Base-by-base conservation (phyloP, 2,797 vertebrate genomes). In the Aphelocoma californica region DNA sequence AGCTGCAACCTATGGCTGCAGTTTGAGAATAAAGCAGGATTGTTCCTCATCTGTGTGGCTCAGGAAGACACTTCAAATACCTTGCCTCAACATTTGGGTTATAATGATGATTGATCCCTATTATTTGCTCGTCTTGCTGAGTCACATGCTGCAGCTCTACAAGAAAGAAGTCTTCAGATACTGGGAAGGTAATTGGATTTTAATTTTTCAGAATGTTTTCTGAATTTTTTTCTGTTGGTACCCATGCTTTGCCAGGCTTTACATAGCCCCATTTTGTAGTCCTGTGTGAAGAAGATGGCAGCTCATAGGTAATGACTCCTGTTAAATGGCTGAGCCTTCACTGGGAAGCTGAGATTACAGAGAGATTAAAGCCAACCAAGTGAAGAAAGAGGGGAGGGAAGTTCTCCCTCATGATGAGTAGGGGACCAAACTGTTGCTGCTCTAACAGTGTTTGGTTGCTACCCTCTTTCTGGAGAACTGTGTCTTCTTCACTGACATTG, bases 321-420 rank as follows among this genome's bases (percentile, higher is more conserved):
- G 32, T 15, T 29, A 74, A 44, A 44, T 4, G 7, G 11, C 32
- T 44, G 34, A 61, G 3, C 21, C 7, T 61, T 90, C 21, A 18
- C 28, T 38, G 21, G 24, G 32, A 38, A 61, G 20, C 25, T 60
- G 77, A 15, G 10, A 21, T 0, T 0, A 18, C 17, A 45, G 42
- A 58, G 28, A 51, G 20, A 20, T 36, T 67, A 57, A 88, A 88
- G 54, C 29, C 47, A 83, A 67, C 4, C 7, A 24, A 28, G 29
- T 12, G 32, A 50, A 16, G 45, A 36, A 62, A 34, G 29, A 48
- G 7, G 4, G 2, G 3, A 62, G 38, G 12, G 17, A 84, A 73
- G 6, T 18, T 66, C 26, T 79, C 36, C 24, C 19, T 65, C 23
- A 4, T 25, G 18, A 32, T n/a, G 24, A 32, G 16, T 23, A 9